These are phyloP conservation scores for Willowsia nigromaculata DNA, from an alignment of 2,888 invertebrate genomes.

Conservation along the genomic window DNA sequence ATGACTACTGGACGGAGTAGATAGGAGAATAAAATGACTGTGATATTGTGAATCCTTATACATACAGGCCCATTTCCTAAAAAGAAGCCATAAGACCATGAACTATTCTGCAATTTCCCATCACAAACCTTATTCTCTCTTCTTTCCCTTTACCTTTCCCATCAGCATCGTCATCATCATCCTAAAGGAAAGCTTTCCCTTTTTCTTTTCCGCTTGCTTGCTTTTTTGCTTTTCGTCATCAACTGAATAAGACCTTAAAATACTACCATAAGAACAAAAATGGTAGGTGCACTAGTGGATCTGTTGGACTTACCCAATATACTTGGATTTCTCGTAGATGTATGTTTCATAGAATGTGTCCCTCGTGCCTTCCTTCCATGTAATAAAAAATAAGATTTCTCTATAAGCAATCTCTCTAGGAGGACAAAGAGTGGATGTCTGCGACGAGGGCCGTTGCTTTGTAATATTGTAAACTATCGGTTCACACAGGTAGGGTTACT, in stretches of 20 bases:
- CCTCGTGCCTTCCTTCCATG: neutral
- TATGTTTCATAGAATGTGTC: constrained; percentile 14
- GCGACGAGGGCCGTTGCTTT: neutral
- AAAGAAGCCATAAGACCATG: constrained; percentile 63
- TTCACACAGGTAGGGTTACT: constrained; percentile 18
- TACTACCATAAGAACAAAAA: neutral
- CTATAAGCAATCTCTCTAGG: too few relatives aligned
- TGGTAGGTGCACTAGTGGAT: neutral
- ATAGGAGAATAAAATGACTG: constrained; percentile 27
- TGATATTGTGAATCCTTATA: constrained; percentile 59
- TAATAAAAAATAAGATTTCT: constrained; percentile 22
- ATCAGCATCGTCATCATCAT: constrained; percentile 7
- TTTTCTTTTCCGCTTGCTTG: constrained; percentile 8
- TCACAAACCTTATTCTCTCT: neutral
- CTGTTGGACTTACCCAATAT: neutral
- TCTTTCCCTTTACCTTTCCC: constrained; percentile 25
- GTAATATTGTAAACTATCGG: neutral
- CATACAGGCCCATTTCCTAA: neutral
- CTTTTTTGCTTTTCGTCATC: constrained; percentile 5
- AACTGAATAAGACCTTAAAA: constrained; percentile 17
- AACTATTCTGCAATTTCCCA: constrained; percentile 40
- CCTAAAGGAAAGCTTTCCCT: constrained; percentile 9
- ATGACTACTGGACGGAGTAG: constrained; percentile 26
- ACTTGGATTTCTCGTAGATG: neutral
- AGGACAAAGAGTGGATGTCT: neutral